phyloP scores from a whole-genome alignment of 2,888 invertebrate genomes.

The Tiphia femorata region DNA sequence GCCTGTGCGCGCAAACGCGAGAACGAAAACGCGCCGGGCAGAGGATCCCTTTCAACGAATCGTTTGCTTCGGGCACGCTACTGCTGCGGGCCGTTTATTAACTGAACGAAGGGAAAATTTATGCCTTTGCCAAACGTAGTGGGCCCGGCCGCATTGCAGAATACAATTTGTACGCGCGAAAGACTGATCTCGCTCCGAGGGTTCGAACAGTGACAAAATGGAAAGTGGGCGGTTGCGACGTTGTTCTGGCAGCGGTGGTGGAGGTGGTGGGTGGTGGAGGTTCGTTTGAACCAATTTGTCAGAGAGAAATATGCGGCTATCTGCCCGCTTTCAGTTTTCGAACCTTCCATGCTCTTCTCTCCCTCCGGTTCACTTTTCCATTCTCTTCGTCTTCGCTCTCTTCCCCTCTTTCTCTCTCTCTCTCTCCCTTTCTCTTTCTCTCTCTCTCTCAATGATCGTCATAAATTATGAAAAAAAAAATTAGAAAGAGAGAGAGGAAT shows the following conservation, averaged over 20 bases:
- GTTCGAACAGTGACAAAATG: background rate
- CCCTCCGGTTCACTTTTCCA: constrained; percentile 13
- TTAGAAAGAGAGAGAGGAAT: background rate
- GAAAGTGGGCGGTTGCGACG: constrained; percentile 11
- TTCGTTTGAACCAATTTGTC: too few species aligned
- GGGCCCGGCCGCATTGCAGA: background rate
- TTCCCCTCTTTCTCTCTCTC: background rate
- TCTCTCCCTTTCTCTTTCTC: background rate
- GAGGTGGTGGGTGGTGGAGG: too few species aligned
- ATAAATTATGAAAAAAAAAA: background rate
- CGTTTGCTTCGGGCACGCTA: too few species aligned
- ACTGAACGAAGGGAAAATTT: background rate
- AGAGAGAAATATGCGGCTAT: too few species aligned
- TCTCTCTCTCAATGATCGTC: background rate
- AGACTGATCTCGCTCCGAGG: background rate
- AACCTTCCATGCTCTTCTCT: too few species aligned
- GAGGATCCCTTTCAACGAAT: too few species aligned
- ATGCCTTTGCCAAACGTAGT: background rate
- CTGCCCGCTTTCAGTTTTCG: too few species aligned
- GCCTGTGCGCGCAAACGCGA: too few species aligned
- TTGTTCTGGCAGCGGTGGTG: too few species aligned
- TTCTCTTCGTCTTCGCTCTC: background rate
- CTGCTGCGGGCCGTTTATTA: too few species aligned
- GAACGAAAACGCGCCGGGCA: too few species aligned
- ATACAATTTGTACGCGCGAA: constrained; percentile 1